Evolutionary conservation across 2,888 invertebrate species (phyloP).

Genomic region (Drosophila leonis): DNA sequence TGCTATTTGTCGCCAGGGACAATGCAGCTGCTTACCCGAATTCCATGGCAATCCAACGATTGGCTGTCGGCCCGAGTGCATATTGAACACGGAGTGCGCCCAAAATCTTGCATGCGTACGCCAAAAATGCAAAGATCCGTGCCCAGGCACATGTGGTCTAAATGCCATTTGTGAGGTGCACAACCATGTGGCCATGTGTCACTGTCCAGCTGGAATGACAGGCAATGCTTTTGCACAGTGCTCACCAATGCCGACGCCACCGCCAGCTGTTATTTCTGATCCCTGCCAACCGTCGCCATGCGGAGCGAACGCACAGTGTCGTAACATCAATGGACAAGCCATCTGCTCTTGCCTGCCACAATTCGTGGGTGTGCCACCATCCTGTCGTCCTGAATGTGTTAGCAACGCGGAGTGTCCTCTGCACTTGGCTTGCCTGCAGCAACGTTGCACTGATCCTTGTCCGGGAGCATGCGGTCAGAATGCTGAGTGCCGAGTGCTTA

Average conservation of each 20-base stretch:
- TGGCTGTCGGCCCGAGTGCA: conserved; percentile 90
- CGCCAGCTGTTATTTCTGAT: conserved; percentile 83
- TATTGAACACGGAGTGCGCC: conserved; percentile 89
- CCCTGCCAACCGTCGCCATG: conserved; percentile 89
- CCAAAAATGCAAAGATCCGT: conserved; percentile 90
- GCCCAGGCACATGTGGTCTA: conserved; percentile 89
- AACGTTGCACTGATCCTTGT: conserved; percentile 91
- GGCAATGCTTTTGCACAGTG: conserved; percentile 90
- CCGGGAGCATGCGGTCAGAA: conserved; percentile 91
- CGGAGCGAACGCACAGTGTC: conserved; percentile 90
- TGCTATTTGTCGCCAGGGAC: conserved; percentile 89
- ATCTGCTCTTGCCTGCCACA: conserved; percentile 89
- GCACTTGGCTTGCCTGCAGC: conserved; percentile 89
- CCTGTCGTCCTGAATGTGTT: conserved; percentile 90
- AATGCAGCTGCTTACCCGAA: conserved; percentile 89
- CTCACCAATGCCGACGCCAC: conserved; percentile 84
- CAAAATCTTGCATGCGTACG: conserved; percentile 88
- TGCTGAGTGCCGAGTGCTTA: conserved; percentile 91
- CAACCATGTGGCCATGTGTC: conserved; percentile 90
- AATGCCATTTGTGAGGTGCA: conserved; percentile 90
- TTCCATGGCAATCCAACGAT: conserved; percentile 89
- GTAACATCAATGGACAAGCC: conserved; percentile 88
- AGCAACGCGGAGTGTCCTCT: conserved; percentile 89
- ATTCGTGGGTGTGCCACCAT: conserved; percentile 90
- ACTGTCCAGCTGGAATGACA: conserved; percentile 89